Conservation (phyloP, 2,113 vertebrate species). For the Poicephalus gulielmi region DNA sequence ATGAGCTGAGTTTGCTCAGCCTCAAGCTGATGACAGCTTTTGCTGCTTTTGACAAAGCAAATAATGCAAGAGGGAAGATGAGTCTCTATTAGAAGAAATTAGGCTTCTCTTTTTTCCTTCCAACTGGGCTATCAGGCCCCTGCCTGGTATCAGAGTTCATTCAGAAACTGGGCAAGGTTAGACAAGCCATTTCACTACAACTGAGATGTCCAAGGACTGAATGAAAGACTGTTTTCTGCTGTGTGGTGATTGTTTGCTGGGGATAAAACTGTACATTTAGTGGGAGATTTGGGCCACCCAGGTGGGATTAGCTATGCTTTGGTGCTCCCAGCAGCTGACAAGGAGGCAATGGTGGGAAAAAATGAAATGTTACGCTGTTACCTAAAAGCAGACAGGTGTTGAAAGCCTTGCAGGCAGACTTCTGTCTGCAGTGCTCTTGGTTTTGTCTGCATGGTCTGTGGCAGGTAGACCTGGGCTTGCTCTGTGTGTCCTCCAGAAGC, state of each 20-base stretch:
- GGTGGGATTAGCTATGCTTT: background rate
- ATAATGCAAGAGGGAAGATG: background rate
- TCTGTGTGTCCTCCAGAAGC: background rate
- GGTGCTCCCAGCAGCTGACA: background rate
- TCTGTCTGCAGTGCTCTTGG: background rate
- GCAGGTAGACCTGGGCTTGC: background rate
- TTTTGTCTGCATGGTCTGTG: background rate
- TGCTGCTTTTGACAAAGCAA: background rate
- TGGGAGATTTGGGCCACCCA: background rate
- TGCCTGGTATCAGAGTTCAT: background rate
- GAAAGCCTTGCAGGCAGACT: background rate
- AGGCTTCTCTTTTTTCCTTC: background rate
- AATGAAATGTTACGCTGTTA: background rate
- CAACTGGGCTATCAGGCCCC: background rate
- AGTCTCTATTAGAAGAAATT: background rate
- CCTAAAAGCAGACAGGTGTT: background rate
- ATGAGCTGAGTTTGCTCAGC: background rate
- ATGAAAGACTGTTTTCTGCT: background rate
- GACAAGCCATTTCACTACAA: background rate
- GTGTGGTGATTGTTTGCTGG: background rate
- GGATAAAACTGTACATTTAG: background rate
- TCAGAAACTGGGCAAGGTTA: background rate
- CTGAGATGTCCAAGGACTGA: background rate
- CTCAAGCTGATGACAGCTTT: background rate
- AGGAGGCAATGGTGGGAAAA: background rate